Base-by-base conservation (phyloP, 1,140 invertebrate species). In the Antheraea pernyi region DNA sequence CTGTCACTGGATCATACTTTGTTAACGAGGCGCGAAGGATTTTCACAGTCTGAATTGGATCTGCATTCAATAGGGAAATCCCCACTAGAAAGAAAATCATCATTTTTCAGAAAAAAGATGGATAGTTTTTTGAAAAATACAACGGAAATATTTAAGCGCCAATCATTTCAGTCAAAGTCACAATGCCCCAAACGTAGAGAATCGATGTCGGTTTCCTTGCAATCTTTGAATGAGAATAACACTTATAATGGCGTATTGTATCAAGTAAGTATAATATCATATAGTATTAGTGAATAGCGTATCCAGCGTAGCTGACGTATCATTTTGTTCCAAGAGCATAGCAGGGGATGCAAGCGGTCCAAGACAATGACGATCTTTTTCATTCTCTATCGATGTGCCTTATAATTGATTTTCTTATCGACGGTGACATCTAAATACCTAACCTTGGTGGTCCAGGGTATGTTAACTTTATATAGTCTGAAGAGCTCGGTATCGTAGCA, bases 51-150 rank as follows among this genome's bases (percentile, higher is more conserved):
- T 36, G 88, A 91, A 74, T 63, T 89, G 60, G 85, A 91, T 77
- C 80, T 91, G 37, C 80, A 89, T 78, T 82, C 80, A 11, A 80
- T 91, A 65, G 87, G 88, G 42, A 91, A 91, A 77, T 85, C 78
- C 19, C 86, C 87, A 48, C 75, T 91, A 19, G 86, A 89, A 72
- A 78, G 89, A 30, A 91, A 91, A 79, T 88, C 86, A 0, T 91
- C 89, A 8, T 91, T 91, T 73, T 91, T 91, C 71, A 72, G 83
- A 61, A 91, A 91, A 63, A 91, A 84, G 73, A 84, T 91, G 86
- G 87, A 91, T 61, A 91, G 82, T 69, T 90, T 91, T 71, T 77
- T 91, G 8, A 89, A 81, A 66, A 91, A 91, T 69, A 91, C 89
- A 0, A 86, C 86, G 7, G 87, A 91, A 78, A 83, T 89, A 42